Evolutionary conservation across 2,113 vertebrate species (phyloP).

Genomic region (Fulmarus glacialis): DNA sequence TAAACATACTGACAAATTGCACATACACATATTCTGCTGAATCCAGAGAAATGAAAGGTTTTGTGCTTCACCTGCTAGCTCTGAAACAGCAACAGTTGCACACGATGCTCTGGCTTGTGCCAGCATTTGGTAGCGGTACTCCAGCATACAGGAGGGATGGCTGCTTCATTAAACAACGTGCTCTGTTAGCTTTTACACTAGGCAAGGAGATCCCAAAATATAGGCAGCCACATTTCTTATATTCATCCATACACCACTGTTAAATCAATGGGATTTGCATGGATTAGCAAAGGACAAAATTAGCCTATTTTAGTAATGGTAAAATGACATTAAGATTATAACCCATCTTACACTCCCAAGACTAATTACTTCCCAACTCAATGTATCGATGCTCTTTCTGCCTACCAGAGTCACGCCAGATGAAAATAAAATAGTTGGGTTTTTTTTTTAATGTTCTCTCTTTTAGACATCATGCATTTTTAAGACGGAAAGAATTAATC

Average conservation of each 20-base stretch:
- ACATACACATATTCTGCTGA: background rate
- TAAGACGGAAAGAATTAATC: background rate
- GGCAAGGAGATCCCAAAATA: constrained; percentile 28
- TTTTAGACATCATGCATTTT: background rate
- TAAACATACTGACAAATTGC: background rate
- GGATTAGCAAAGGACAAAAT: constrained; percentile 30
- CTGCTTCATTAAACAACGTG: background rate
- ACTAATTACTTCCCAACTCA: constrained; percentile 26
- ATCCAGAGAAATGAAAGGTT: background rate
- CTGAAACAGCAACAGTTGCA: background rate
- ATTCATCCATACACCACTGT: background rate
- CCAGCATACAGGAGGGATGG: background rate
- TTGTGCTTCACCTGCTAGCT: constrained; percentile 1
- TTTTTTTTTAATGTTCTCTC: background rate
- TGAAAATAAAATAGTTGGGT: background rate
- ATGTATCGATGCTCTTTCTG: background rate
- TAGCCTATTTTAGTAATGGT: background rate
- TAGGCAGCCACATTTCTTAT: background rate
- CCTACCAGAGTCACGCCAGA: background rate
- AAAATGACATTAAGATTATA: constrained; percentile 37
- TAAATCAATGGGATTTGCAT: constrained; percentile 35
- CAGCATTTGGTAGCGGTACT: background rate
- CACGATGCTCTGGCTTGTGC: background rate
- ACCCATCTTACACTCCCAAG: background rate
- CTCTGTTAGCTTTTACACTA: background rate